Conservation (phyloP, 2,888 invertebrate species). For the Diachrysia chrysitis region DNA sequence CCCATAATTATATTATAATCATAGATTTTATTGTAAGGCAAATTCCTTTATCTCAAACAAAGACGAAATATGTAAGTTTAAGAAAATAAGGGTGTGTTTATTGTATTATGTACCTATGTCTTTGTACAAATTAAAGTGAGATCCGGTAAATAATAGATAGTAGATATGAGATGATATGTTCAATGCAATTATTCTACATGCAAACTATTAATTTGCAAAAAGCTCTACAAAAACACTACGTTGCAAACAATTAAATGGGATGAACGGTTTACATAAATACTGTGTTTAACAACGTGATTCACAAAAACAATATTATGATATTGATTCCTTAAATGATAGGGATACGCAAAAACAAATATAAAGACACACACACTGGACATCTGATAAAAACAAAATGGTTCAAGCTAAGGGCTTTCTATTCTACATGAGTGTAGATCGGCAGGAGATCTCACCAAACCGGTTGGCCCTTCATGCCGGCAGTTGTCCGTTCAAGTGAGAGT, state of each 20-base stretch:
- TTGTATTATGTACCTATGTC: not conserved
- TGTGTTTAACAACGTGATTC: slow-evolving; percentile 27
- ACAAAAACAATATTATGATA: slow-evolving; percentile 24
- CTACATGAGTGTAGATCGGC: slow-evolving; percentile 71
- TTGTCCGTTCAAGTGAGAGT: slow-evolving; percentile 73
- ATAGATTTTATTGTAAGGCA: not conserved
- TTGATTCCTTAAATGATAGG: slow-evolving; percentile 20
- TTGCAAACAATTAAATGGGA: slow-evolving; percentile 34
- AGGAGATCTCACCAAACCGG: slow-evolving; percentile 87
- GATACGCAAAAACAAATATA: slow-evolving; percentile 30
- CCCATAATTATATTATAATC: not conserved
- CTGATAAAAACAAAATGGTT: slow-evolving; percentile 44
- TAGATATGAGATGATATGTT: slow-evolving; percentile 1
- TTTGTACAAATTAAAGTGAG: not conserved
- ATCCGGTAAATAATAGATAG: not conserved
- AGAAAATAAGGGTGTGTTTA: too few species aligned
- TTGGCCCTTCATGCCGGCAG: slow-evolving; percentile 86
- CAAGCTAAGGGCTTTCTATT: slow-evolving; percentile 67
- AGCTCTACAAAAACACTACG: slow-evolving; percentile 28
- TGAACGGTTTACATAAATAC: slow-evolving; percentile 34
- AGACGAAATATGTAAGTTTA: not conserved
- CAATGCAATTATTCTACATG: slow-evolving; percentile 12
- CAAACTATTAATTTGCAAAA: slow-evolving; percentile 44
- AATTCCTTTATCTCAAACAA: not conserved
- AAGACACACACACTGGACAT: slow-evolving; percentile 49